phyloP scores from a whole-genome alignment of 2,113 vertebrate species.

The Rousettus leschenaultii region DNA sequence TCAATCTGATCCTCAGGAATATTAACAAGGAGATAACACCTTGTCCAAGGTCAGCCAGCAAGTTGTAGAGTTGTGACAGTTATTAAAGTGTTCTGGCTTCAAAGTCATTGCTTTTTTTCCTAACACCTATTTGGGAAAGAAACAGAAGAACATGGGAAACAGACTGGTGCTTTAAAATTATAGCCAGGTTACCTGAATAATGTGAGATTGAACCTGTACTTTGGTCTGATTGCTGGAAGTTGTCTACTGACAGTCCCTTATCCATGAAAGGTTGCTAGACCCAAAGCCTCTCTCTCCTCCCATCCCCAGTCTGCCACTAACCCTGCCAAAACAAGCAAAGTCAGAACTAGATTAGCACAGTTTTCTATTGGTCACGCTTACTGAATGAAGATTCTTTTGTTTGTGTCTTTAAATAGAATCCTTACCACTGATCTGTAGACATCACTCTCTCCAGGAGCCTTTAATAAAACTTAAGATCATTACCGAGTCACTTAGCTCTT shows the following conservation, averaged over 20 bases:
- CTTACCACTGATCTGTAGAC: background rate
- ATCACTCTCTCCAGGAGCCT: background rate
- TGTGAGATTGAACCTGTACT: background rate
- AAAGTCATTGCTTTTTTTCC: background rate
- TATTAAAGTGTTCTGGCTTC: background rate
- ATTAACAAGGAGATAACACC: background rate
- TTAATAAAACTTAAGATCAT: background rate
- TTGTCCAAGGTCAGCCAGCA: background rate
- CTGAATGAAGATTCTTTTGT: background rate
- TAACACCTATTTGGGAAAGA: background rate
- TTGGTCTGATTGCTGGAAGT: background rate
- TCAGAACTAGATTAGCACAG: background rate
- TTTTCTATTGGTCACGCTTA: background rate
- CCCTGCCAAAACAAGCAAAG: background rate
- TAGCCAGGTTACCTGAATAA: background rate
- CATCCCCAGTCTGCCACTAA: fast-evolving
- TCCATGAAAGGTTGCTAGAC: background rate
- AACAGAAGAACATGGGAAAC: background rate
- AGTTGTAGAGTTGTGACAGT: background rate
- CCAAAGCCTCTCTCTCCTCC: background rate
- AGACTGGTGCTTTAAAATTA: background rate
- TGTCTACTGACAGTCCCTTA: background rate
- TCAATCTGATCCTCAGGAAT: background rate
- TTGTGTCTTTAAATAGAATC: background rate
- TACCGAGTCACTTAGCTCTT: background rate